A percentile compares a stretch with the other conserved stretches of the same genome.
Evolutionary conservation across 2,797 vertebrate species (phyloP).

Genomic region (Xenopus petersii): DNA sequence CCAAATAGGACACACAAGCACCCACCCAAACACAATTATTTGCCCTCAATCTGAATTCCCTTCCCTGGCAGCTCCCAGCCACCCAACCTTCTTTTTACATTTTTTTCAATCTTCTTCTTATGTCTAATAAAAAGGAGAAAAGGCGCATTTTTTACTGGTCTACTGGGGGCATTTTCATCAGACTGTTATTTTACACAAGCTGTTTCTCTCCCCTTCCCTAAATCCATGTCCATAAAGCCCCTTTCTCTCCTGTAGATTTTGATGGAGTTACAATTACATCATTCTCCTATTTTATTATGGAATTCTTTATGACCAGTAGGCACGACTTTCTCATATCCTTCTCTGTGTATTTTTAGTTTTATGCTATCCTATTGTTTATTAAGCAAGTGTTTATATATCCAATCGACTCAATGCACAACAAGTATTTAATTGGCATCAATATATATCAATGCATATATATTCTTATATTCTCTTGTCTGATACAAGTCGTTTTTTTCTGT

Average conservation of each 20-base stretch:
- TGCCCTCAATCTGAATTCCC: slow-evolving; percentile 49
- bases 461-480: no score
- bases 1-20: slow-evolving; percentile 62
- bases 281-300: slow-evolving; percentile 25
- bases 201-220: slow-evolving; percentile 29
- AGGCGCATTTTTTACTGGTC: slow-evolving; percentile 40
- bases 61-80: neutral
- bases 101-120: slow-evolving; percentile 34
- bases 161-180: slow-evolving; percentile 43
- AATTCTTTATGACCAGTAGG: slow-evolving; percentile 11
- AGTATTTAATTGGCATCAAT: no score
- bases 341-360: slow-evolving; percentile 37
- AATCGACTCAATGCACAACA: no score
- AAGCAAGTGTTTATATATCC: slow-evolving; percentile 11
- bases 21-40: slow-evolving; percentile 67
- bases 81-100: slow-evolving; percentile 25
- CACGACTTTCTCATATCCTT: slow-evolving; percentile 22
- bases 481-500: no score
- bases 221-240: slow-evolving; percentile 43
- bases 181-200: slow-evolving; percentile 48
- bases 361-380: slow-evolving; percentile 36
- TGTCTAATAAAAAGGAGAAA: slow-evolving; percentile 33
- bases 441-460: no score
- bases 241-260: slow-evolving; percentile 31
- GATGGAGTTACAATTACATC: slow-evolving; percentile 40